phyloP scores from a whole-genome alignment of 1,140 invertebrate genomes.

The Zaprionus vittiger region DNA sequence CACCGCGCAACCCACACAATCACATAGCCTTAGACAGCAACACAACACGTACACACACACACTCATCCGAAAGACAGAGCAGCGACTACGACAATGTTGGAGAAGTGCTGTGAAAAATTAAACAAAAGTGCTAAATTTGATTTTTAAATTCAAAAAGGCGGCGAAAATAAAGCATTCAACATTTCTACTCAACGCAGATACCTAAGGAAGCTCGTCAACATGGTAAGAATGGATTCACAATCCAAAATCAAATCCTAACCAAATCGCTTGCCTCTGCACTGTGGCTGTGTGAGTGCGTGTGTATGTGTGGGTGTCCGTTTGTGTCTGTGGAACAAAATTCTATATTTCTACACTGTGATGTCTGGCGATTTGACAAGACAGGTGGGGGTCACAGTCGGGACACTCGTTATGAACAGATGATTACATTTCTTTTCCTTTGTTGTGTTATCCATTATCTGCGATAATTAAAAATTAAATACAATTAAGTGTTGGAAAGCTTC shows the following conservation, averaged over 20 bases:
- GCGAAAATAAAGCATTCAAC: conserved; percentile 55
- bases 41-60: conserved; percentile 21
- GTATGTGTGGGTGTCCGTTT: conserved; percentile 20
- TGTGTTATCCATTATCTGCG: neutral
- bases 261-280: conserved; percentile 34
- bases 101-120: conserved; percentile 64
- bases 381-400: conserved; percentile 32
- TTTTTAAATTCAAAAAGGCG: conserved; percentile 32
- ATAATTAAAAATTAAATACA: neutral
- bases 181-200: conserved; percentile 71
- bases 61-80: conserved; percentile 31
- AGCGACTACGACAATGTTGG: conserved; percentile 68
- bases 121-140: conserved; percentile 61
- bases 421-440: conserved; percentile 9
- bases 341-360: conserved; percentile 28
- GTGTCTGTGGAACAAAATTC: conserved; percentile 42
- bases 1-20: conserved; percentile 28
- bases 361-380: conserved; percentile 20
- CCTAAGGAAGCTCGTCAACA: conserved; percentile 68
- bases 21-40: conserved; percentile 37
- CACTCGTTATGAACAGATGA: conserved; percentile 18
- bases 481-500: neutral
- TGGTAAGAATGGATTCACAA: conserved; percentile 56
- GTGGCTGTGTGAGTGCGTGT: conserved; percentile 17
- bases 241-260: conserved; percentile 27